Base-by-base conservation (phyloP, 2,888 invertebrate species). In the Hemaris fuciformis region DNA sequence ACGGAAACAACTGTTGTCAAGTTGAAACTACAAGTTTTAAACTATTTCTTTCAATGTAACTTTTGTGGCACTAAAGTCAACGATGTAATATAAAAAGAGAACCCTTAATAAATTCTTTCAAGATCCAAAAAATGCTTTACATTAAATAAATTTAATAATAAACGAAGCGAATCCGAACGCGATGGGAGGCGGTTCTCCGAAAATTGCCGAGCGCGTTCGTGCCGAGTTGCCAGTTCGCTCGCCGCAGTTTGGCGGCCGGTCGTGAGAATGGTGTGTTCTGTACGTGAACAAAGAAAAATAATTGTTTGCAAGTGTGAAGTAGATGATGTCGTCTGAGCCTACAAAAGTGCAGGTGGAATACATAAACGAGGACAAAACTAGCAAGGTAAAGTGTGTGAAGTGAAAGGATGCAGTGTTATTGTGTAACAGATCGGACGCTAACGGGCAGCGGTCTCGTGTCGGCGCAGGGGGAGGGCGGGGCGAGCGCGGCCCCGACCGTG, bases 381-480 rank as follows among this genome's bases (percentile, higher is more conserved):
- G 75, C 71, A 91, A 93, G 91, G 92, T 93, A 90, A 90, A 77
- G 72, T 79, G 80, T 83, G 74, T 66, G 70, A 74, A 82, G 84
- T 84, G 82, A 82, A 80, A 80, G 82, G 79, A 83, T 79, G 71
- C 73, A 79, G 84, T 88, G 85, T 87, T 84, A 89, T 91, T 91
- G 91, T 91, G 90, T 87, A 90, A 91, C 85, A 84, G 77, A 87
- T 84, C 79, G 84, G 91, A 92, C 90, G 91, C 91, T 73, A 88
- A 85, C 90, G 88, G 89, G 89, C 89, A 88, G 89, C 86, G 88
- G 88, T 90, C 89, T 90, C 81, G 84, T 88, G 84, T 88, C 85
- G 85, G 85, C 81, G 92, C 89, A 93, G 91, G 92, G 93, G 92
- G 90, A 91, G 92, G 93, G 93, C 92, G 91, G 93, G 91, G 92